Percentiles rank a stretch among this genome's conserved stretches.
phyloP scores from a whole-genome alignment of 2,113 vertebrate genomes.

The Cnemophilus loriae region DNA sequence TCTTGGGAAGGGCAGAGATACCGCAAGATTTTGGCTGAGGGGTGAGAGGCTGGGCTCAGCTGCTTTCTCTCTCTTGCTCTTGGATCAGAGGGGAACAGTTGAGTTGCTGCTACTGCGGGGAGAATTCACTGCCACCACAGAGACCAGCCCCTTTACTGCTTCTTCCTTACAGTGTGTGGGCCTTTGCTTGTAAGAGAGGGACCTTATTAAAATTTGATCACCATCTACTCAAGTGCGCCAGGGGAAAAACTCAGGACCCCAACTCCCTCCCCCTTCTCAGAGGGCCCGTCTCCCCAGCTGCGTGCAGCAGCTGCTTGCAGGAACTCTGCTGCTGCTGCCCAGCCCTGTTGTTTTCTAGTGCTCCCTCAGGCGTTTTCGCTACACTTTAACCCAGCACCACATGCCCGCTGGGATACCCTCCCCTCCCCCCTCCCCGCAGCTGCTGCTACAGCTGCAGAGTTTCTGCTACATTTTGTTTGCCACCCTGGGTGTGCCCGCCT shows the following conservation, averaged over 20 bases:
- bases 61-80: rapidly evolving
- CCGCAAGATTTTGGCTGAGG: neutral
- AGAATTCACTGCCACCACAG: neutral
- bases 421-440: neutral
- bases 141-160: neutral
- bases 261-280: neutral
- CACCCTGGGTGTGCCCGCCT: rapidly evolving
- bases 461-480: neutral
- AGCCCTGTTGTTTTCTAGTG: neutral
- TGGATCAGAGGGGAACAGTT: rapidly evolving
- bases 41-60: neutral
- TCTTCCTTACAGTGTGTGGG: neutral
- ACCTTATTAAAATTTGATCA: neutral
- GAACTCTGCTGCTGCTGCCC: rapidly evolving
- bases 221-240: neutral
- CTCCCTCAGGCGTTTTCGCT: neutral
- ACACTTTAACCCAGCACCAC: neutral
- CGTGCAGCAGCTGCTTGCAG: too few species aligned
- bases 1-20: neutral
- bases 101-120: neutral
- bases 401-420: neutral
- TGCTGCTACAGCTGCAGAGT: neutral
- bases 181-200: neutral
- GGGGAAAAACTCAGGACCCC: neutral
- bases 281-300: neutral